Conservation (phyloP, 2,797 vertebrate genomes). For the Pseudotriccus pelzelni region DNA sequence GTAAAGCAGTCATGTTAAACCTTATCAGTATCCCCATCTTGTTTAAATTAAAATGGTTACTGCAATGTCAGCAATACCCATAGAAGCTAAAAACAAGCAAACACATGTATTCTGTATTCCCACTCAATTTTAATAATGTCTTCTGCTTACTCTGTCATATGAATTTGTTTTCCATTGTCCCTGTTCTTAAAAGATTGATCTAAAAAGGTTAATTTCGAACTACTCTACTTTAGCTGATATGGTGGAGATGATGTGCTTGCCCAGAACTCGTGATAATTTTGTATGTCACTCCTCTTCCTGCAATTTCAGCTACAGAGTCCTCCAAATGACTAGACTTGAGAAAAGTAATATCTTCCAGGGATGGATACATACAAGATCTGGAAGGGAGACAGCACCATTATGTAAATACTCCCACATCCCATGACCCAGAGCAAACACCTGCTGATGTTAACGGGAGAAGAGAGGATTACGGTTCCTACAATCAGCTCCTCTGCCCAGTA, state of each 20-base stretch:
- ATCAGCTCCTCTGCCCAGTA: background rate
- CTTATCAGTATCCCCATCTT: background rate
- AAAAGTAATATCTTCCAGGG: background rate
- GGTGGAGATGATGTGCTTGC: background rate
- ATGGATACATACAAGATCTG: background rate
- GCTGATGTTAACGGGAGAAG: conserved; percentile 45
- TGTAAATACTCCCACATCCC: conserved; percentile 36
- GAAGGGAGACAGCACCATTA: background rate
- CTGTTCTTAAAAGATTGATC: background rate
- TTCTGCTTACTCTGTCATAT: background rate
- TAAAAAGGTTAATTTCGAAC: background rate
- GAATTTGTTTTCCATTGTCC: background rate
- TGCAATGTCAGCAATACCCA: background rate
- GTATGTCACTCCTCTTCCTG: background rate
- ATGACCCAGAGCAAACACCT: conserved; percentile 25
- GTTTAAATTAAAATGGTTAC: background rate
- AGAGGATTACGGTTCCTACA: conserved; percentile 33
- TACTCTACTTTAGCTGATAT: background rate
- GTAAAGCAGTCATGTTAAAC: background rate
- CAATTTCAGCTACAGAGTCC: background rate
- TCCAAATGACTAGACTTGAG: background rate
- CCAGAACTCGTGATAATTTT: background rate
- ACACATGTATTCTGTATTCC: background rate
- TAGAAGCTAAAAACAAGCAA: background rate
- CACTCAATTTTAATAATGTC: background rate